phyloP scores from a whole-genome alignment of 1,140 invertebrate species.

The Caligus rogercresseyi region DNA sequence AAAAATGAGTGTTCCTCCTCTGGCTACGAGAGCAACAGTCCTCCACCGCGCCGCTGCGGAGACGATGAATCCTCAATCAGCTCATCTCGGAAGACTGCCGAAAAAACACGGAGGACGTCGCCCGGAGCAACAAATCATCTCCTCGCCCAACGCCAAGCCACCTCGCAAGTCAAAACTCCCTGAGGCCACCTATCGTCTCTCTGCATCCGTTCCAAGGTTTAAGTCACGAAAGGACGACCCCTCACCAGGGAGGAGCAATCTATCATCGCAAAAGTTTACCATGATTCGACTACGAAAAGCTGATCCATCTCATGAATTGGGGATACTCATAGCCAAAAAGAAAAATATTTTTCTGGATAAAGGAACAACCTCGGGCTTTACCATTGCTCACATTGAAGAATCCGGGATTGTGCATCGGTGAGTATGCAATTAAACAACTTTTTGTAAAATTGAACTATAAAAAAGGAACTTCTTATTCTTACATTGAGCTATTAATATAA shows the following conservation, averaged over 20 bases:
- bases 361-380: slow-evolving; percentile 48
- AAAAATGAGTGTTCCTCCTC: neutral
- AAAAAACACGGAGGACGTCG: neutral
- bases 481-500: too few relatives aligned
- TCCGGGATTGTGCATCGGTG: slow-evolving; percentile 56
- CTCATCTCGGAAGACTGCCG: neutral
- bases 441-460: too few relatives aligned
- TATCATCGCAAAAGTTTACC: slow-evolving; percentile 28
- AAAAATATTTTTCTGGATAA: slow-evolving; percentile 37
- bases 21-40: neutral
- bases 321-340: slow-evolving; percentile 64
- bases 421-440: slow-evolving; percentile 26
- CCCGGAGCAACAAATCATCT: neutral
- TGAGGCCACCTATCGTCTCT: neutral
- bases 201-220: neutral
- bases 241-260: neutral
- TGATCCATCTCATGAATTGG: slow-evolving; percentile 48
- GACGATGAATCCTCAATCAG: neutral
- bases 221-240: neutral
- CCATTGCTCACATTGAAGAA: slow-evolving; percentile 61
- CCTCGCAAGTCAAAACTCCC: slow-evolving; percentile 17
- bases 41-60: neutral
- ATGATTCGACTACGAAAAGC: slow-evolving; percentile 46
- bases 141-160: slow-evolving; percentile 13
- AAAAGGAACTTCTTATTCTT: too few relatives aligned